Base-by-base conservation (phyloP, 1,140 invertebrate species). In the Macrostomum lignano region DNA sequence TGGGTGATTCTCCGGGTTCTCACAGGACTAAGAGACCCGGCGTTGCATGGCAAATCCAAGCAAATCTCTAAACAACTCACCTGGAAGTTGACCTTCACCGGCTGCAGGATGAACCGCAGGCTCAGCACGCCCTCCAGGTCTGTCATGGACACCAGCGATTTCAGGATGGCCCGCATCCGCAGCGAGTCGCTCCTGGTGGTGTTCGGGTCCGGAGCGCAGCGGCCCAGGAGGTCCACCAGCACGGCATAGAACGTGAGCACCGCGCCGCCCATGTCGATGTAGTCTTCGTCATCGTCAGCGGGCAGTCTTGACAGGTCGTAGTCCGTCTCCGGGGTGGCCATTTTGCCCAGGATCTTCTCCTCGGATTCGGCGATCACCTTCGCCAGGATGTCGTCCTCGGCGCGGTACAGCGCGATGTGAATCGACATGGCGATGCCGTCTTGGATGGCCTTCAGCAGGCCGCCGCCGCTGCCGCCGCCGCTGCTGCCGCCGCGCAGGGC, bases 211-310 rank as follows among this genome's bases (percentile, higher is more conserved):
- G 91, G 91, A 23, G 91, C 88, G 65, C 88, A 98, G 28, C 86
- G 65, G 14, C 91, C 91, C 11, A 98, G 60, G 15, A 98, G 58
- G 55, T 98, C 88, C 0, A 96, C 86, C 1, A 98, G 60, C 1
- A 81, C 86, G 44, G 86, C 93, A 58, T 98, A 98, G 60, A 98
- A 98, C 49, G 76, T 78, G 0, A 98, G 61, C 41, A 93, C 93
- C 3, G 91, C 82, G 1, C 79, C 77, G 22, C 91, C 91, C 13
- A 88, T 88, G 56, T 98, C 88, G 29, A 98, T 88, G 49, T 94
- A 96, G 58, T 98, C 91, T 54, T 96, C 88, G 52, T 96, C 86
- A 19, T 94, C 81, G 5, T 77, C 73, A 46, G 86, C 74, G 0
- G 81, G 79, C 7, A 91, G 60, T 71, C 81, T 42, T 20, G 45